Conservation (phyloP, 2,113 vertebrate genomes). For the Semicossyphus pulcher region DNA sequence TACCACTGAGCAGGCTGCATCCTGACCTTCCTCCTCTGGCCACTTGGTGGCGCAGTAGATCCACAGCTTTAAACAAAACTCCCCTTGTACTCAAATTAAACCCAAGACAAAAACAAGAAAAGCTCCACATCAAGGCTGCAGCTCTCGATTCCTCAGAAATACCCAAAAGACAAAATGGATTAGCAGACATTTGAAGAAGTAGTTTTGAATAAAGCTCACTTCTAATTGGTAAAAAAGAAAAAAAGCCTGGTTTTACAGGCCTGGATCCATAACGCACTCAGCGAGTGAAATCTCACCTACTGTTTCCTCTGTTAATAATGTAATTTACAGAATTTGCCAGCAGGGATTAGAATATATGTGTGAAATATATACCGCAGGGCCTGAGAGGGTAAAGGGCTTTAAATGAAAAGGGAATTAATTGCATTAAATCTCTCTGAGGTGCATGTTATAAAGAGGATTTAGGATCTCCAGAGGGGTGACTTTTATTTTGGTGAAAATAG, state of each 20-base stretch:
- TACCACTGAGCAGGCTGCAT: background rate
- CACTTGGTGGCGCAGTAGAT: constrained; percentile 62
- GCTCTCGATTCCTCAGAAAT: constrained; percentile 55
- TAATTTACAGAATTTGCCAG: constrained; percentile 7
- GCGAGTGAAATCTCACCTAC: background rate
- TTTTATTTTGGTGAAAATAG: background rate
- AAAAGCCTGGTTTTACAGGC: constrained; percentile 26
- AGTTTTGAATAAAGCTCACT: constrained; percentile 51
- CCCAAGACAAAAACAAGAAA: constrained; percentile 12
- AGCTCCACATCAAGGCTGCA: constrained; percentile 44
- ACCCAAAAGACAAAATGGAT: constrained; percentile 61
- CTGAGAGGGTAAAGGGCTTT: constrained; percentile 25
- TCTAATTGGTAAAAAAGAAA: constrained; percentile 64
- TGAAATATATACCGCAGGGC: constrained; percentile 2
- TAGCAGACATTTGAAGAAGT: constrained; percentile 61
- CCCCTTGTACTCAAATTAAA: background rate
- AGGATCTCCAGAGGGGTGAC: background rate
- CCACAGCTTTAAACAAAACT: constrained; percentile 7
- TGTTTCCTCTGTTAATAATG: constrained; percentile 35
- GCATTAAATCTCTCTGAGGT: background rate
- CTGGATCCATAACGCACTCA: constrained; percentile 19
- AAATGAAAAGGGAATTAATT: constrained; percentile 19
- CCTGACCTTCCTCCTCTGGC: background rate
- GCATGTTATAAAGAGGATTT: constrained; percentile 7
- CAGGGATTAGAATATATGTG: constrained; percentile 3